Base-by-base conservation (phyloP, 2,888 invertebrate species). In the Malachius bipustulatus region DNA sequence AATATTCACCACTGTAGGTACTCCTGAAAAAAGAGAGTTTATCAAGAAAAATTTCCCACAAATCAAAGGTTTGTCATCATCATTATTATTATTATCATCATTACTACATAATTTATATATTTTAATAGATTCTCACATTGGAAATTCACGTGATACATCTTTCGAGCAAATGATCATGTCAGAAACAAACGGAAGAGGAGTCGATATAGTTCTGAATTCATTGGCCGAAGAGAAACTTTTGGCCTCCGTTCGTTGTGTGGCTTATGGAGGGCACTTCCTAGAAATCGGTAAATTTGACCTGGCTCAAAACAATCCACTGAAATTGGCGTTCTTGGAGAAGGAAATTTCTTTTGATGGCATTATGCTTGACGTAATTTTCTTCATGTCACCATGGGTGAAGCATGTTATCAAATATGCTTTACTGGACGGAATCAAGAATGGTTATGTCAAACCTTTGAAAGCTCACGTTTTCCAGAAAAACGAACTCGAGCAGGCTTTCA, bases 201-300 rank as follows among this genome's bases (percentile, higher is more conserved):
- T 97, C 0, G 87, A 97, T 54, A 64, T 93, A 34, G 83, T 96
- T 9, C 64, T 90, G 4, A 97, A 97, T 60, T 93, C 91, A 0
- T 63, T 97, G 28, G 77, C 93, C 1, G 93, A 89, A 52, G 93
- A 96, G 30, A 94, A 94, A 60, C 68, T 94, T 1, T 70, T 74
- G 51, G 82, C 77, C 0, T 77, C 77, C 0, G 57, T 76, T 0
- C 63, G 75, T 2, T 79, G 78, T 45, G 56, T 79, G 6, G 72
- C 67, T 1, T 46, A 47, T 2, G 64, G 67, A 1, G 78, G 88
- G 6, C 66, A 77, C 37, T 89, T 89, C 60, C 58, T 88, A 32
- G 88, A 89, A 64, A 88, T 90, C 40, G 88, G 89, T 29, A 89
- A 88, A 62, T 82, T 77, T 51, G 88, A 90, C 60, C 63, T 88